phyloP scores from a whole-genome alignment of 2,113 vertebrate genomes.

The Halichoeres trimaculatus region DNA sequence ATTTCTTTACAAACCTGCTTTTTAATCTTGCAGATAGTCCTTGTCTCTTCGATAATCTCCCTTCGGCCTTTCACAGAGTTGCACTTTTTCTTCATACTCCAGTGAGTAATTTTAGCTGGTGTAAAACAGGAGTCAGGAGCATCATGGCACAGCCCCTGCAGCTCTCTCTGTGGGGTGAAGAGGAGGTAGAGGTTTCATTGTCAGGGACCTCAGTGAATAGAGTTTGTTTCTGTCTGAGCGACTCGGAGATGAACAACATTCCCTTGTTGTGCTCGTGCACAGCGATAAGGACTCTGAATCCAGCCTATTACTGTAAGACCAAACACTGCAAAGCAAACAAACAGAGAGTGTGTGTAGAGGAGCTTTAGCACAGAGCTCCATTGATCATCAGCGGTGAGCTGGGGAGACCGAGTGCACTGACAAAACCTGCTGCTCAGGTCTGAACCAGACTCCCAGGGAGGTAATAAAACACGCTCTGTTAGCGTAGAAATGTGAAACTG shows the following conservation, averaged over 20 bases:
- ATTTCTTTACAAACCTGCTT: too few species aligned
- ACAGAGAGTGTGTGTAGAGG: conserved; percentile 24
- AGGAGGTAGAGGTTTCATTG: background rate
- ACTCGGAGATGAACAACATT: conserved; percentile 4
- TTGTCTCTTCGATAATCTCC: too few species aligned
- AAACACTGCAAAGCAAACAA: conserved; percentile 42
- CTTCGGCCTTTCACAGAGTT: too few species aligned
- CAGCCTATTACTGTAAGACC: conserved; percentile 48
- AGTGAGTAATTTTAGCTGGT: too few species aligned
- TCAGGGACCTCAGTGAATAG: conserved; percentile 13
- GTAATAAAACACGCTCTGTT: background rate
- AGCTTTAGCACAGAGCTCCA: conserved; percentile 38
- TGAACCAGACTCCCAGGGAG: background rate
- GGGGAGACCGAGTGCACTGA: background rate
- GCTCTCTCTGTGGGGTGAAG: too few species aligned
- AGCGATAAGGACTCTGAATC: conserved; percentile 39
- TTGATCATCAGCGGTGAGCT: conserved; percentile 25
- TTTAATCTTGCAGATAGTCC: too few species aligned
- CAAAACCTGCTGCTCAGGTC: background rate
- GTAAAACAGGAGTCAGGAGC: too few species aligned
- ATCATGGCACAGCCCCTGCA: background rate
- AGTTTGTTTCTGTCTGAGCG: background rate
- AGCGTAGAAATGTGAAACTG: background rate
- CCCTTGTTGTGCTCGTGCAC: conserved; percentile 20
- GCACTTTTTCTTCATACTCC: too few species aligned